Evolutionary conservation across 2,113 vertebrate genomes (phyloP).

Genomic region (Etheostoma cragini): DNA sequence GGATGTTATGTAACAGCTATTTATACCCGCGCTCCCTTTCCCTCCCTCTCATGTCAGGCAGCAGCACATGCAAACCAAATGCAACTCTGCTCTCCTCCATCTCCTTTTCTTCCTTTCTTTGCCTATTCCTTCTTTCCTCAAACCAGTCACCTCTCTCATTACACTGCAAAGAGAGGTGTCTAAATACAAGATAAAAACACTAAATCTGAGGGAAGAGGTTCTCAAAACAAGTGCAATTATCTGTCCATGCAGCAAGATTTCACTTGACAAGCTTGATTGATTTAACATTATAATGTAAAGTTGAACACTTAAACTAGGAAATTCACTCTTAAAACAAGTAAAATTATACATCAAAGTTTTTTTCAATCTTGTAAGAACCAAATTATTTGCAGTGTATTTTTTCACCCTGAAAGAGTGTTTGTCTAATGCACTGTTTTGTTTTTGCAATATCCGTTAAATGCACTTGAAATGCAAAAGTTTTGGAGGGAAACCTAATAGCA

Average conservation of each 20-base stretch:
- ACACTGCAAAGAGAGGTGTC: not conserved
- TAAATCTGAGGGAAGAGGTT: too few relatives aligned
- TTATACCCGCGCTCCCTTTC: constrained; percentile 78
- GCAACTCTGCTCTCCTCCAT: constrained; percentile 25
- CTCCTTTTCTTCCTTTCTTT: constrained; percentile 23
- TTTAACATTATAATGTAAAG: too few relatives aligned
- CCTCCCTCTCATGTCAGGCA: constrained; percentile 72
- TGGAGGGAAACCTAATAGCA: constrained; percentile 21
- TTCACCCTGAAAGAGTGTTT: not conserved
- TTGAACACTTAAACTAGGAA: too few relatives aligned
- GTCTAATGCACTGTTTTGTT: not conserved
- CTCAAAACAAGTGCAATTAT: too few relatives aligned
- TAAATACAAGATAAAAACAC: too few relatives aligned
- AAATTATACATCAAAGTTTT: too few relatives aligned
- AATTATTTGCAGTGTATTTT: not conserved
- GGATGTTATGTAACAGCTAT: constrained; percentile 86
- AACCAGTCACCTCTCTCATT: not conserved
- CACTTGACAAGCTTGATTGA: too few relatives aligned
- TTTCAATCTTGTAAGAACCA: too few relatives aligned
- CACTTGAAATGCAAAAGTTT: constrained; percentile 20
- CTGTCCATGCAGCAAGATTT: too few relatives aligned
- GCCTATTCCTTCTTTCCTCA: constrained; percentile 18
- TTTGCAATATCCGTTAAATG: not conserved
- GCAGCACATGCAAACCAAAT: constrained; percentile 66
- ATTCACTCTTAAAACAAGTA: too few relatives aligned